phyloP scores from a whole-genome alignment of 2,113 vertebrate genomes.

The Chlorodrepanis virens region DNA sequence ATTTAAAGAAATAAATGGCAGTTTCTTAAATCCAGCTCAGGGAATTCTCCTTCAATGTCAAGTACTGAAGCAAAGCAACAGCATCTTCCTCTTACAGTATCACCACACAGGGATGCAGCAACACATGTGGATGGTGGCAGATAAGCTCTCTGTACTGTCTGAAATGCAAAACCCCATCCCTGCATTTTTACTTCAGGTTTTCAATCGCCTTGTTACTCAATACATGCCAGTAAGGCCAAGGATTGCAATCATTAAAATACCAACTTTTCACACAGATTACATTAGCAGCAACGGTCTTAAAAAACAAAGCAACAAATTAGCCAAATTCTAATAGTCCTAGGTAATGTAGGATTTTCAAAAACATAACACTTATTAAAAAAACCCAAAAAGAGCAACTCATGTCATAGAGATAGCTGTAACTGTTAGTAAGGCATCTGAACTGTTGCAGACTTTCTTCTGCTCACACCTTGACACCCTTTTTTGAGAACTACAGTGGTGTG shows the following conservation, averaged over 20 bases:
- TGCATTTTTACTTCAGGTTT: background rate
- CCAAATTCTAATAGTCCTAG: background rate
- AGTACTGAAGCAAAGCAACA: background rate
- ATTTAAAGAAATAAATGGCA: background rate
- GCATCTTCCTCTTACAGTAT: background rate
- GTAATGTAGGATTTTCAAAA: background rate
- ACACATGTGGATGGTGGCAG: background rate
- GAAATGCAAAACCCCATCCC: background rate
- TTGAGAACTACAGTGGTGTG: accelerated
- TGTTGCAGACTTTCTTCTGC: background rate
- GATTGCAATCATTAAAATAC: background rate
- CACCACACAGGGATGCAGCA: background rate
- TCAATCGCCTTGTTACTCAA: background rate
- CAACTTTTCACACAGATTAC: background rate
- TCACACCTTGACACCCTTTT: background rate
- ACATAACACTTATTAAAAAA: background rate
- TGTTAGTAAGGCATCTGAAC: background rate
- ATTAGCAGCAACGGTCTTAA: background rate
- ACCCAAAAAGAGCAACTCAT: background rate
- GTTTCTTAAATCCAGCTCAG: background rate
- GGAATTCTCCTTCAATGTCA: background rate
- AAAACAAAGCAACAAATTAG: background rate
- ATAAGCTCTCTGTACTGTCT: background rate
- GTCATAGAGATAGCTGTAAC: background rate
- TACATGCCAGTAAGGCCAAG: background rate